Percentiles rank a stretch among this genome's conserved stretches.
phyloP scores from a whole-genome alignment of 2,797 vertebrate species.

The Steatocranus sp. region DNA sequence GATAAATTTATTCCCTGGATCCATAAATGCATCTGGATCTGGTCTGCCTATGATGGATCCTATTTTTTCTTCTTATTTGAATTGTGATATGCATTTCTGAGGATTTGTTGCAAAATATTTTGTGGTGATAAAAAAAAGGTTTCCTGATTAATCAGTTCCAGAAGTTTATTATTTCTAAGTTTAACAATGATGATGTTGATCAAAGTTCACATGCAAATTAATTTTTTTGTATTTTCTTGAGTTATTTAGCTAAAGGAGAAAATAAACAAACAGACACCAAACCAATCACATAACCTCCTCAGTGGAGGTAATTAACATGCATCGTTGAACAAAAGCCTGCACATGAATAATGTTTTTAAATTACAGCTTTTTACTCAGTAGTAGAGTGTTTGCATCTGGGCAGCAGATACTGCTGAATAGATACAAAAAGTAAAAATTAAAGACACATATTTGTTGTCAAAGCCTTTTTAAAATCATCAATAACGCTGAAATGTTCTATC shows the following conservation, averaged over 20 bases:
- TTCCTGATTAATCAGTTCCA: neutral
- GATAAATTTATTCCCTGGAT: neutral
- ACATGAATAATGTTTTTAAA: neutral
- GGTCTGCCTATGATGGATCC: neutral
- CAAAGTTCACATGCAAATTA: neutral
- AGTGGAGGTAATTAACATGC: neutral
- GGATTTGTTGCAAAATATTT: neutral
- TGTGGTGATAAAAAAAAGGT: neutral
- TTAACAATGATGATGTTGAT: no score
- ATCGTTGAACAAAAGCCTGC: neutral
- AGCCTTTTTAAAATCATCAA: neutral
- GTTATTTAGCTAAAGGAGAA: neutral
- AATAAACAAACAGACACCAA: neutral
- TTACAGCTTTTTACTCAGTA: neutral
- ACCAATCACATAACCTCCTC: neutral
- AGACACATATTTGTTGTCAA: neutral
- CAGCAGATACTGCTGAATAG: neutral
- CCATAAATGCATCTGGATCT: neutral
- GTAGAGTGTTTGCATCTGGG: neutral
- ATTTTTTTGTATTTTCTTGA: neutral
- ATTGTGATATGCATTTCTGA: neutral
- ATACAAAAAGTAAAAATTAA: neutral
- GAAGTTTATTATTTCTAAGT: neutral
- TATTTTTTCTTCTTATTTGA: neutral
- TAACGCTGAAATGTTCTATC: neutral